Conservation (phyloP, 2,888 invertebrate genomes). For the Elegia similella region DNA sequence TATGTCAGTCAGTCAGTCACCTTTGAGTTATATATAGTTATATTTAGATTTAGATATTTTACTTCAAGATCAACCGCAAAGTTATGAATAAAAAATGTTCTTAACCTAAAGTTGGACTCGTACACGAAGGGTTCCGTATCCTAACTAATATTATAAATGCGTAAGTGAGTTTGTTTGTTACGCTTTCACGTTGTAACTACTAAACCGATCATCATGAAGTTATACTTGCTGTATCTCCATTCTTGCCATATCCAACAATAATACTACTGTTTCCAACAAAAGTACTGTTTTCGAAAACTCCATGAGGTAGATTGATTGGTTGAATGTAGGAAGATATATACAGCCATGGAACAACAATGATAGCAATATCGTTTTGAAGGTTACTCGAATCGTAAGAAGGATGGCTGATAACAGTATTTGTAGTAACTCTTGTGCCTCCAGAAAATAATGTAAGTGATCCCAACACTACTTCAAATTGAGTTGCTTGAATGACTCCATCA, state of each 20-base stretch:
- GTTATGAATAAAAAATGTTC: no score
- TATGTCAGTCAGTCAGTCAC: no score
- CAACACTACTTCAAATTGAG: constrained; percentile 47
- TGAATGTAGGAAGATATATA: not conserved
- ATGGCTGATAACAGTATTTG: not conserved
- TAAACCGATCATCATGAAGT: not conserved
- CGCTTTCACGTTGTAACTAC: no score
- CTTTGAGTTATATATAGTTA: no score
- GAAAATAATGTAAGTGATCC: constrained; percentile 47
- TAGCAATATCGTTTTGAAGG: not conserved
- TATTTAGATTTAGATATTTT: no score
- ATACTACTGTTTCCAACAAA: not conserved
- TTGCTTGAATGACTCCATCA: constrained; percentile 48
- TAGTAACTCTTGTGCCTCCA: constrained; percentile 45
- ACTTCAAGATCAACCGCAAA: no score
- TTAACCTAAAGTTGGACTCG: no score
- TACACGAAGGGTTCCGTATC: no score
- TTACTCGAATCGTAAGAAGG: not conserved
- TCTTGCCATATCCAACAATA: not conserved
- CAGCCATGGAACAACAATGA: not conserved
- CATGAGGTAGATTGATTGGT: not conserved
- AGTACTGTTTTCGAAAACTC: not conserved
- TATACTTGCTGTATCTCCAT: not conserved
- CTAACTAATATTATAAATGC: not conserved
- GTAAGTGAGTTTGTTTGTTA: no score